Evolutionary conservation across 2,797 vertebrate species (phyloP), one percentile per base, ranked within the genome.

Genomic region (Protosalanx chinensis): DNA sequence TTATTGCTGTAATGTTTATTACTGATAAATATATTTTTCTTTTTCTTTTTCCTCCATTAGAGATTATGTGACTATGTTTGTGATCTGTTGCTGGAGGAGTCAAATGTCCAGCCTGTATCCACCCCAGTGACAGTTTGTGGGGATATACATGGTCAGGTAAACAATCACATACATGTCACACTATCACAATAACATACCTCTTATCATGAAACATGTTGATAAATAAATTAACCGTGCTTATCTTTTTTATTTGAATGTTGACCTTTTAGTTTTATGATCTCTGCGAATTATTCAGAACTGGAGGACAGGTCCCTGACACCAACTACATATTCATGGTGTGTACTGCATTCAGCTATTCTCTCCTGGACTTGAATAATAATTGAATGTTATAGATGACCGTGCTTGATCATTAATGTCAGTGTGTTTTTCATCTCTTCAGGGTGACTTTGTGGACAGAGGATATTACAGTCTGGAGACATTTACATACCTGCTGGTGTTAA

Each of bases 61-160:
- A 93, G 96, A 81, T 93, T 98, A 72, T 98, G 97, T 83, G 97
- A 98, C 87, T 98, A 98, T 57, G 97, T 98, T 20, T 98, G 97
- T 76, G 97, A 98, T 81, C 93, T 98, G 37, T 92, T 98, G 32
- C 91, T 98, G 84, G 97, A 98, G 88, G 97, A 98, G 86, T 98
- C 97, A 68, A 98, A 98, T 49, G 97, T 98, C 67, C 97, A 98
- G 84, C 97, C 97, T 1, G 97, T 98, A 62, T 98, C 97, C 62
- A 98, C 96, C 46, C 97, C 97, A 76, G 97, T 98, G 68, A 98
- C 97, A 57, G 97, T 98, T 68, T 98, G 97, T 77, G 97, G 97
- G 64, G 97, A 98, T 88, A 98, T 98, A 82, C 97, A 98, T 58
- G 97, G 97, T 86, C 97, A 98, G 97, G 69, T 62, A 51, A 59